A percentile compares a stretch with the other conserved stretches of the same genome.
These are phyloP conservation scores for Drosophila parthenogenetica DNA, from an alignment of 2,888 invertebrate genomes.

Conservation along the genomic window DNA sequence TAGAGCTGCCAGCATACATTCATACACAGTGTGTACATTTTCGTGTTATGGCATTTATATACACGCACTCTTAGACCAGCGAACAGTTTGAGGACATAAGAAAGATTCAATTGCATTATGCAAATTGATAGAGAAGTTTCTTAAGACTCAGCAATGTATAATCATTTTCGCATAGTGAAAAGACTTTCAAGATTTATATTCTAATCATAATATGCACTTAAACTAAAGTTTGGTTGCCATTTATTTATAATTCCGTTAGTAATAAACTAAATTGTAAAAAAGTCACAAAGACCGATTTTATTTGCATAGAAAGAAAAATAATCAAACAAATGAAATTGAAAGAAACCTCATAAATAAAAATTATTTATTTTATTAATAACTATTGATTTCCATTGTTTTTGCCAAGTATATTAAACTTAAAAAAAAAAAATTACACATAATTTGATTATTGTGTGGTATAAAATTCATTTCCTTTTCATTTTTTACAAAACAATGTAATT, in stretches of 20 bases:
- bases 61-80: constrained; percentile 42
- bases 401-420: background rate
- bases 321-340: background rate
- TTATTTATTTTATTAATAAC: background rate
- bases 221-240: too few species aligned
- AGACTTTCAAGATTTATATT: constrained; percentile 1
- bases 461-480: constrained; percentile 7
- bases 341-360: background rate
- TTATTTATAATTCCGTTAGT: too few species aligned
- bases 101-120: constrained; percentile 44
- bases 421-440: background rate
- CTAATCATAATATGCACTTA: background rate
- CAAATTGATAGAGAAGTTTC: constrained; percentile 33
- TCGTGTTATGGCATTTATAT: constrained; percentile 26
- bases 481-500: background rate
- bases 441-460: constrained; percentile 3
- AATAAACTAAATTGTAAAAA: too few species aligned
- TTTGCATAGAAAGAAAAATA: too few species aligned
- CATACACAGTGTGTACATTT: background rate
- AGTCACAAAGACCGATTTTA: too few species aligned
- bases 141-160: constrained; percentile 13
- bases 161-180: constrained; percentile 8
- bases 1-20: constrained; percentile 6
- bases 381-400: background rate
- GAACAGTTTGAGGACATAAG: constrained; percentile 12